Conservation (phyloP, 2,888 invertebrate species). For the Hirtodrosophila trivittata region DNA sequence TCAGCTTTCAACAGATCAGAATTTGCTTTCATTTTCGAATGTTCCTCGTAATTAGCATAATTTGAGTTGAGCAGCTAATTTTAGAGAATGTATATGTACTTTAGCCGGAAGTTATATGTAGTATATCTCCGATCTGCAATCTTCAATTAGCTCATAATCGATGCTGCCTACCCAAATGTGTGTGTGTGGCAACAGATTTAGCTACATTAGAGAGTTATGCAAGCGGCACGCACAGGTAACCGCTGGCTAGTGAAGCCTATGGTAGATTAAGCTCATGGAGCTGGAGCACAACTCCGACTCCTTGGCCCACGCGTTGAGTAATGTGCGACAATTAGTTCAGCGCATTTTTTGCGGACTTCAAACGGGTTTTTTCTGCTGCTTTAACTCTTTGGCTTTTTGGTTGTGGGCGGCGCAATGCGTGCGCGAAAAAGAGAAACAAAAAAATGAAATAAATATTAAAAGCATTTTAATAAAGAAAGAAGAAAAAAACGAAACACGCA, state of each 20-base stretch:
- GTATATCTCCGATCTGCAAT: slow-evolving; percentile 18
- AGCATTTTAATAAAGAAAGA: slow-evolving; percentile 67
- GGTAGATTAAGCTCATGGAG: slow-evolving; percentile 28
- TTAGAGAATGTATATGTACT: slow-evolving; percentile 35
- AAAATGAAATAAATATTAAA: slow-evolving; percentile 41
- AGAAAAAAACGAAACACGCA: slow-evolving; percentile 52
- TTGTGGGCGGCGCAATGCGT: slow-evolving; percentile 77
- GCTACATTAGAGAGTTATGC: slow-evolving; percentile 57
- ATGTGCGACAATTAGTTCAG: slow-evolving; percentile 79
- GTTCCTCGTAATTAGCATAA: slow-evolving; percentile 66
- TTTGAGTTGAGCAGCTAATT: slow-evolving; percentile 43
- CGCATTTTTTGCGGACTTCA: slow-evolving; percentile 18
- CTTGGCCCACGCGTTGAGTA: slow-evolving; percentile 73
- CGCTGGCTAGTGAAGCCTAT: slow-evolving; percentile 30
- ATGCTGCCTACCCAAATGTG: slow-evolving; percentile 11
- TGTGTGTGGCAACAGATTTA: slow-evolving; percentile 38
- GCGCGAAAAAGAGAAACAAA: slow-evolving; percentile 47
- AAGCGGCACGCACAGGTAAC: slow-evolving; percentile 68
- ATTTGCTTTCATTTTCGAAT: slow-evolving; percentile 48
- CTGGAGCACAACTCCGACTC: slow-evolving; percentile 48
- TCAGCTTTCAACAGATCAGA: slow-evolving; percentile 18
- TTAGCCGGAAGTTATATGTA: slow-evolving; percentile 56
- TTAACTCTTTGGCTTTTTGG: slow-evolving; percentile 25
- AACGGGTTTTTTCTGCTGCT: slow-evolving; percentile 6
- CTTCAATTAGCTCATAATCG: slow-evolving; percentile 45